Percentiles rank a stretch among this genome's conserved stretches.
phyloP scores from a whole-genome alignment of 2,113 vertebrate species.

The Formicarius rufipectus region DNA sequence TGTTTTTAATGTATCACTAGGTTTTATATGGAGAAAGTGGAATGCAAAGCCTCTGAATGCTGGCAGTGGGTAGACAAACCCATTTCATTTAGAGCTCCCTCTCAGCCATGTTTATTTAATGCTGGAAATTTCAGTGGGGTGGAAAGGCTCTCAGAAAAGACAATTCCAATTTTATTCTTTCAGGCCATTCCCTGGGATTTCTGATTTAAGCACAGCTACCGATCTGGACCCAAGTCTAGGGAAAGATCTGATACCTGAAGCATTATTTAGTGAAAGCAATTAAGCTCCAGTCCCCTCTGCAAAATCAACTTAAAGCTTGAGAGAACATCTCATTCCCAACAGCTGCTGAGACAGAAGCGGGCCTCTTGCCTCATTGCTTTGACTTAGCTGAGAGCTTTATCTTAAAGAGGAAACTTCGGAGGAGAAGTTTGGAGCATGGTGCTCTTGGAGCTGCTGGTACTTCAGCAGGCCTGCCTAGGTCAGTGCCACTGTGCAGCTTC shows the following conservation, averaged over 20 bases:
- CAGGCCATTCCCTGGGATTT: background rate
- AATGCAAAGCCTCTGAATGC: background rate
- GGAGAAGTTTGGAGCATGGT: background rate
- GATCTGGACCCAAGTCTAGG: background rate
- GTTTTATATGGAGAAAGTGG: background rate
- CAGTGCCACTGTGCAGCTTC: background rate
- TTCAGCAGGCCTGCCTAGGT: background rate
- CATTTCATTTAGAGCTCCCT: background rate
- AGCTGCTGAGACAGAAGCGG: background rate
- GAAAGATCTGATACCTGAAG: background rate
- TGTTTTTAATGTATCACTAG: background rate
- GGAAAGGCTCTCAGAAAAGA: background rate
- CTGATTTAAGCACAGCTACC: background rate
- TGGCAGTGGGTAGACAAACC: background rate
- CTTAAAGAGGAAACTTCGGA: background rate
- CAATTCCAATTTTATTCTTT: background rate
- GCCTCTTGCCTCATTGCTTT: background rate
- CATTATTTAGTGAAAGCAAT: background rate
- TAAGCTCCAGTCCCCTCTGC: background rate
- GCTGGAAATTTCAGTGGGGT: background rate
- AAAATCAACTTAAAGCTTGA: background rate
- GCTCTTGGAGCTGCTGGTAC: background rate
- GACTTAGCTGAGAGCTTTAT: background rate
- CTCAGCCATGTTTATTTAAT: background rate
- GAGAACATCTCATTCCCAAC: background rate